These are phyloP conservation scores for Erpetoichthys calabaricus DNA, from an alignment of 2,797 vertebrate species.

Conservation along the genomic window DNA sequence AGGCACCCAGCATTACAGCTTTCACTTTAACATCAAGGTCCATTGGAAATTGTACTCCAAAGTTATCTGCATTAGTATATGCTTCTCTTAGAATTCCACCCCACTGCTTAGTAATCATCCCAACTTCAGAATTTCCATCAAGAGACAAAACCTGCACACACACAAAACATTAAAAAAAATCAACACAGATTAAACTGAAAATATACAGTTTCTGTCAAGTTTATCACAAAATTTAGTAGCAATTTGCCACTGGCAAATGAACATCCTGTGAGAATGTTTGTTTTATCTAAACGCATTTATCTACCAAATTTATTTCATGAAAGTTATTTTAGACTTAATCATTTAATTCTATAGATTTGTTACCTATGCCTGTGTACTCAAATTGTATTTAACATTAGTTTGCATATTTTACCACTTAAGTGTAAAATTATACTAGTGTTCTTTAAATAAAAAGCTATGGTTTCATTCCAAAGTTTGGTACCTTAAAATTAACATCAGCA, in stretches of 20 bases:
- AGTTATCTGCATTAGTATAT: constrained; percentile 88
- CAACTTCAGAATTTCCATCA: constrained; percentile 75
- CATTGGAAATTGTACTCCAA: constrained; percentile 83
- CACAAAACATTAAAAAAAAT: constrained; percentile 17
- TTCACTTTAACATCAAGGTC: constrained; percentile 89
- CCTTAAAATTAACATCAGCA: constrained; percentile 80
- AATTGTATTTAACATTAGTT: too few species aligned
- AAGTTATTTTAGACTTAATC: too few species aligned
- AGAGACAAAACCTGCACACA: constrained; percentile 67
- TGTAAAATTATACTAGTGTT: too few species aligned
- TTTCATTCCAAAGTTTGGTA: constrained; percentile 22
- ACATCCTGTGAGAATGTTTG: too few species aligned
- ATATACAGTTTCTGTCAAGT: not conserved
- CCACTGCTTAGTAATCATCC: constrained; percentile 96
- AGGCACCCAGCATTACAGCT: constrained; percentile 85
- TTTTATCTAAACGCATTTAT: too few species aligned
- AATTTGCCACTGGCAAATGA: too few species aligned
- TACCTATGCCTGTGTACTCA: too few species aligned
- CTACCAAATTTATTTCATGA: too few species aligned
- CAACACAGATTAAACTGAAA: not conserved
- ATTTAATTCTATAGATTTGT: too few species aligned
- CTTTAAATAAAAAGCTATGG: not conserved
- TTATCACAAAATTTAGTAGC: not conserved
- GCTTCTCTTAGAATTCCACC: constrained; percentile 78
- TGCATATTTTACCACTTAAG: too few species aligned